These are phyloP conservation scores for Gastrophryne carolinensis DNA, from an alignment of 2,797 vertebrate species.

Conservation along the genomic window DNA sequence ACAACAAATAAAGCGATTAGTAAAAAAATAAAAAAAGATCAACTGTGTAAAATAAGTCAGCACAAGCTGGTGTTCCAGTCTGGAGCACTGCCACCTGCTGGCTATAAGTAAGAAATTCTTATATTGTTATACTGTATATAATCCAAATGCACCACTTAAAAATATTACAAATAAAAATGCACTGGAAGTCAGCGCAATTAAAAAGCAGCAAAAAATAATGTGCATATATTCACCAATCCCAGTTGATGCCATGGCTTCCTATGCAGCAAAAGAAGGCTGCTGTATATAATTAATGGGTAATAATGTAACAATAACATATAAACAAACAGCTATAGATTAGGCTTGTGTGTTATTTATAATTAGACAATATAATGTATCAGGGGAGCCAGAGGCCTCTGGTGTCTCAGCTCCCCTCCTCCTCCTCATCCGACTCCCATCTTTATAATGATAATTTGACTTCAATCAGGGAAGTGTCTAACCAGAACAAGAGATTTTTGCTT, in stretches of 20 bases:
- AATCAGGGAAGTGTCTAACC: slow-evolving; percentile 54
- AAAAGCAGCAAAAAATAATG: too few relatives aligned
- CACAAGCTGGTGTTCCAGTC: too few relatives aligned
- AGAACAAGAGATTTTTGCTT: slow-evolving; percentile 56
- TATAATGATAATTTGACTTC: slow-evolving; percentile 55
- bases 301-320: neutral
- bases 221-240: too few relatives aligned
- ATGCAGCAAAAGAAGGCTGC: neutral
- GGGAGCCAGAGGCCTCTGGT: neutral
- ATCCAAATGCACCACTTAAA: too few relatives aligned
- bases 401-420: slow-evolving; percentile 46
- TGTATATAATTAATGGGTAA: neutral
- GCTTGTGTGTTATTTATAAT: neutral
- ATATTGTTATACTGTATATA: too few relatives aligned
- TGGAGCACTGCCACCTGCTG: too few relatives aligned
- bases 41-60: too few relatives aligned
- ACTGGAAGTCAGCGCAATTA: too few relatives aligned
- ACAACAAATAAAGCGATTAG: too few relatives aligned
- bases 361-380: neutral
- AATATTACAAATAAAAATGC: too few relatives aligned
- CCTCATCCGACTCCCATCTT: slow-evolving; percentile 54
- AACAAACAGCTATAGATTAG: neutral
- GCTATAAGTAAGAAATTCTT: too few relatives aligned
- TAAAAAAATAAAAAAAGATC: too few relatives aligned
- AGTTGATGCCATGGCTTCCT: neutral